Conservation (phyloP, 2,113 vertebrate species). For the Diadophis punctatus region DNA sequence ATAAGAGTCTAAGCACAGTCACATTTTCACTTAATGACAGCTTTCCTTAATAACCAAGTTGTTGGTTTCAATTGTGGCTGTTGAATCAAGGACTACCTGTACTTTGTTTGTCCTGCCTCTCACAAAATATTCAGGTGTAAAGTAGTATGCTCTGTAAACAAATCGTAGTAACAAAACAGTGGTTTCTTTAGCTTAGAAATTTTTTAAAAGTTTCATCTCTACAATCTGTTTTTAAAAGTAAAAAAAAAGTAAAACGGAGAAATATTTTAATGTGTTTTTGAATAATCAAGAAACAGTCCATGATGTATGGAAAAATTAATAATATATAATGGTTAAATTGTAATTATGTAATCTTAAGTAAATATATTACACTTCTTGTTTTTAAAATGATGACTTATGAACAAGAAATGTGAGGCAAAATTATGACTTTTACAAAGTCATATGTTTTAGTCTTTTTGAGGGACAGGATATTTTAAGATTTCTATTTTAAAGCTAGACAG, state of each 20-base stretch:
- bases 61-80: not conserved
- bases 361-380: conserved; percentile 8
- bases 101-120: conserved; percentile 51
- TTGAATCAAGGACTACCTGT: not conserved
- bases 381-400: not conserved
- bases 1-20: not conserved
- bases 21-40: not conserved
- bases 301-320: not conserved
- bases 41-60: not conserved
- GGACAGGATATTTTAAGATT: not conserved
- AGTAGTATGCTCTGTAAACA: conserved; percentile 55
- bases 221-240: not conserved
- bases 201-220: not conserved
- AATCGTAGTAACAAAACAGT: conserved; percentile 48
- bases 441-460: not conserved
- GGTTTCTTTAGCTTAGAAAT: not conserved
- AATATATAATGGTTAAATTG: not conserved
- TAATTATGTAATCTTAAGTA: not conserved
- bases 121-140: conserved; percentile 63
- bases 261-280: not conserved
- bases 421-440: conserved; percentile 14
- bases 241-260: not conserved
- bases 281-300: not conserved
- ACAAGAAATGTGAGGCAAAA: not conserved
- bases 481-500: conserved; percentile 6